Percentiles rank a stretch among this genome's conserved stretches.
These are phyloP conservation scores for Halichoerus grypus DNA, from an alignment of 2,113 vertebrate species.

Conservation along the genomic window DNA sequence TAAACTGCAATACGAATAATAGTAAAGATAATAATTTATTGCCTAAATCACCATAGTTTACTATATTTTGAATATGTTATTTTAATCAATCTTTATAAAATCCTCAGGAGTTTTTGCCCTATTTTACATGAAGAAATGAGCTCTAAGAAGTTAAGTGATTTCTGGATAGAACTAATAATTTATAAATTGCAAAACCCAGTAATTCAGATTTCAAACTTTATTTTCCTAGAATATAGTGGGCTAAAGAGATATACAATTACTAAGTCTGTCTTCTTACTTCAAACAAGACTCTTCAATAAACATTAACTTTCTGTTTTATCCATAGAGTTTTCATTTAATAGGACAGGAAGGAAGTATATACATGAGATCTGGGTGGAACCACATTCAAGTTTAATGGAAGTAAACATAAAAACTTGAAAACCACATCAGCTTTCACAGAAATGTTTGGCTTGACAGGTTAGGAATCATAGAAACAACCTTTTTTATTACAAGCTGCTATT, in stretches of 20 bases:
- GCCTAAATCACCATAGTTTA: not conserved
- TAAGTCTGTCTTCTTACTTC: not conserved
- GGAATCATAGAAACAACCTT: slow-evolving; percentile 43
- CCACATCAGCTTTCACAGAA: not conserved
- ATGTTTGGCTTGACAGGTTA: not conserved
- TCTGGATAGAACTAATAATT: not conserved
- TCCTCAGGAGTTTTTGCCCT: not conserved
- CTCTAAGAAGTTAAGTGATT: not conserved
- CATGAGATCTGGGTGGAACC: not conserved
- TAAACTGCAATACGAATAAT: not conserved
- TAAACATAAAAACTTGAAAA: slow-evolving; percentile 56
- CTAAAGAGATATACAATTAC: not conserved
- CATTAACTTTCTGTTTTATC: not conserved
- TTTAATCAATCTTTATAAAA: slow-evolving; percentile 29
- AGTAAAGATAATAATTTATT: not conserved
- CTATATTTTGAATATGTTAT: not conserved
- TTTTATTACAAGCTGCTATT: slow-evolving; percentile 63
- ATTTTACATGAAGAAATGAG: not conserved
- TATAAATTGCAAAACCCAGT: not conserved
- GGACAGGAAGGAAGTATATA: not conserved
- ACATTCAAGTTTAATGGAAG: not conserved
- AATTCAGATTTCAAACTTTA: not conserved
- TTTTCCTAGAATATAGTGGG: not conserved
- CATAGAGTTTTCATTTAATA: slow-evolving; percentile 2
- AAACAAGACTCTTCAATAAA: slow-evolving; percentile 31